Conservation (phyloP, 2,888 invertebrate genomes). For the Oscheius sp. region DNA sequence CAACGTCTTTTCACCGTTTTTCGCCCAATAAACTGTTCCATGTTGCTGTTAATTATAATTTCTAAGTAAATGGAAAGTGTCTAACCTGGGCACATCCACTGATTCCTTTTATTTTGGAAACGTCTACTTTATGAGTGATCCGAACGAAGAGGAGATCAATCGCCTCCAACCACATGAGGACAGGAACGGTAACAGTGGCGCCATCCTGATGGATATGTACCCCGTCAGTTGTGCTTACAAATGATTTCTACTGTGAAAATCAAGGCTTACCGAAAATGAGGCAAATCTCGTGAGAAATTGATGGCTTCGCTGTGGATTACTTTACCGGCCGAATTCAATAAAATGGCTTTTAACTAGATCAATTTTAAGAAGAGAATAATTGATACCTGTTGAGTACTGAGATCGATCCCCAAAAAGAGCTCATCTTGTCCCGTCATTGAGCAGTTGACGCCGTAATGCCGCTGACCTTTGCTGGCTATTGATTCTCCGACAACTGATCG, state of each 20-base stretch:
- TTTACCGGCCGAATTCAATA: constrained; percentile 82
- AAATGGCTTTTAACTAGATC: constrained; percentile 87
- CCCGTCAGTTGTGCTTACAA: constrained; percentile 47
- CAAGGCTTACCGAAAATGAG: constrained; percentile 85
- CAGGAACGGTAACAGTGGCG: constrained; percentile 78
- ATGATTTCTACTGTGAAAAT: not conserved
- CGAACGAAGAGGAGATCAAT: constrained; percentile 89
- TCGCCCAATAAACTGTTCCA: constrained; percentile 94
- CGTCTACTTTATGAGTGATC: constrained; percentile 80
- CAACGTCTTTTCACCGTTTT: constrained; percentile 81
- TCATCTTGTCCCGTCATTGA: constrained; percentile 16
- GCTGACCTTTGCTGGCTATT: constrained; percentile 8
- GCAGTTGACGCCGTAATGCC: not conserved
- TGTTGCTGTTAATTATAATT: constrained; percentile 84
- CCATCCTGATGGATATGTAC: constrained; percentile 47
- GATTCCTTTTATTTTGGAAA: constrained; percentile 84
- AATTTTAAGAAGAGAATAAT: no score
- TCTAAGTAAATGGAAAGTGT: no score
- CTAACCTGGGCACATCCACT: constrained; percentile 90
- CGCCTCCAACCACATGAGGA: constrained; percentile 94
- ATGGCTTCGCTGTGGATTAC: constrained; percentile 85
- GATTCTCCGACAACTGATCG: constrained; percentile 7
- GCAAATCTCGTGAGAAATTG: constrained; percentile 89
- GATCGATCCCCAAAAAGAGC: constrained; percentile 56
- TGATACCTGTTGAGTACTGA: constrained; percentile 59